These are phyloP conservation scores for Halcyon badia DNA, from an alignment of 2,797 vertebrate genomes.

Conservation along the genomic window DNA sequence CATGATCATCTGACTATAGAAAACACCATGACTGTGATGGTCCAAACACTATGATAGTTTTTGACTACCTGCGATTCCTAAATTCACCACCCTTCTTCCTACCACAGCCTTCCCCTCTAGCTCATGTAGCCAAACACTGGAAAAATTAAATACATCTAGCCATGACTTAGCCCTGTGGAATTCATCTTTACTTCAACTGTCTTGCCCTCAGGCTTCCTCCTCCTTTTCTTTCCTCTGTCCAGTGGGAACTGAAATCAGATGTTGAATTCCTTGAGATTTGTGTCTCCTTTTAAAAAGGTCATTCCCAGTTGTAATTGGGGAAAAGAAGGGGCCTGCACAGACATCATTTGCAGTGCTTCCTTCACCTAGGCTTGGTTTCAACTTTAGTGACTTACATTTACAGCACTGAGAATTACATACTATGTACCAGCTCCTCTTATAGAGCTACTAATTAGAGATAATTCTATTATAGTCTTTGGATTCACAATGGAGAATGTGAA, in stretches of 20 bases:
- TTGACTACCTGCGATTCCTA: background rate
- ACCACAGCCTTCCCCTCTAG: background rate
- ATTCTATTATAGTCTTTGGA: background rate
- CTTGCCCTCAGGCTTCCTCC: background rate
- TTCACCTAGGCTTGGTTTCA: background rate
- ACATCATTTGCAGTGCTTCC: fast-evolving
- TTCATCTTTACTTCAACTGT: background rate
- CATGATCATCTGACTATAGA: background rate
- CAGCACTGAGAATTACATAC: background rate
- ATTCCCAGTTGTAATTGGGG: background rate
- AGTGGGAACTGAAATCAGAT: background rate
- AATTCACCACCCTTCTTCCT: background rate
- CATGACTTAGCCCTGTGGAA: background rate
- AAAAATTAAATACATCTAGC: background rate
- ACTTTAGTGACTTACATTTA: background rate
- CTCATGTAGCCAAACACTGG: background rate
- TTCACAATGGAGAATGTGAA: background rate
- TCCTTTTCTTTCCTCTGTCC: background rate
- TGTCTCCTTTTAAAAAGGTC: background rate
- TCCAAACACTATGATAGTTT: background rate
- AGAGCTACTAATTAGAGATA: background rate
- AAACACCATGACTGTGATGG: background rate
- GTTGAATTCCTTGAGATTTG: background rate
- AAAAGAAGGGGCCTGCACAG: background rate
- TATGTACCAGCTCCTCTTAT: background rate